phyloP scores from a whole-genome alignment of 2,113 vertebrate genomes.

The Hemiscyllium ocellatum region DNA sequence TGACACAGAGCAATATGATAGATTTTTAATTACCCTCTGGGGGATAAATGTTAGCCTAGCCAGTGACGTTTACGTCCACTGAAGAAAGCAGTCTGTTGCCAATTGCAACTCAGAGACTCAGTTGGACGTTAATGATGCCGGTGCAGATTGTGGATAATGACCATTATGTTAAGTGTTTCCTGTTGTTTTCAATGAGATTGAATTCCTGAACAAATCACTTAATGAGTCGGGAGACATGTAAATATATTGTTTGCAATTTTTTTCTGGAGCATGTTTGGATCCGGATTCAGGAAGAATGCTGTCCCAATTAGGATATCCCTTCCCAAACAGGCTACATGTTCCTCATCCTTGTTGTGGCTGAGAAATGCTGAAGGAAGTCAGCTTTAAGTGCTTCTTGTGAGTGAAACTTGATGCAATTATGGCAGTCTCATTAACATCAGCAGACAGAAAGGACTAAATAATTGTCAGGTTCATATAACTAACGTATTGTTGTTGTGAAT shows the following conservation, averaged over 20 bases:
- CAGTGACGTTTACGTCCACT: too few species aligned
- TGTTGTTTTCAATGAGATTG: background rate
- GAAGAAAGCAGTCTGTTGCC: background rate
- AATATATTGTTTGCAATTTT: background rate
- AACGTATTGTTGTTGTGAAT: background rate
- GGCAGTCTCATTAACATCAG: background rate
- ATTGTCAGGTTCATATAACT: background rate
- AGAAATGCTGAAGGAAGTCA: background rate
- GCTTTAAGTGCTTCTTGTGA: background rate
- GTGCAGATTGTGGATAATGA: background rate
- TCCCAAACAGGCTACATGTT: background rate
- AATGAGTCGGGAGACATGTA: background rate
- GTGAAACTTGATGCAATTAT: background rate
- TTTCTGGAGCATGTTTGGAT: background rate
- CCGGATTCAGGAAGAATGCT: background rate
- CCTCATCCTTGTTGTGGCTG: background rate
- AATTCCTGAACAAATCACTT: background rate
- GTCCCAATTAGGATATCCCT: background rate
- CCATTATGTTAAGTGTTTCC: slow-evolving; percentile 14
- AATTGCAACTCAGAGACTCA: background rate
- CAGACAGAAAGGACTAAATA: background rate
- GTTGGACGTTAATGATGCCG: background rate
- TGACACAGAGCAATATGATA: too few species aligned
- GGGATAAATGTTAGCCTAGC: too few species aligned
- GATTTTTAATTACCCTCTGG: too few species aligned